Evolutionary conservation across 2,113 vertebrate genomes (phyloP), one percentile per base, ranked within the genome.

Genomic region (Lasiurus borealis): DNA sequence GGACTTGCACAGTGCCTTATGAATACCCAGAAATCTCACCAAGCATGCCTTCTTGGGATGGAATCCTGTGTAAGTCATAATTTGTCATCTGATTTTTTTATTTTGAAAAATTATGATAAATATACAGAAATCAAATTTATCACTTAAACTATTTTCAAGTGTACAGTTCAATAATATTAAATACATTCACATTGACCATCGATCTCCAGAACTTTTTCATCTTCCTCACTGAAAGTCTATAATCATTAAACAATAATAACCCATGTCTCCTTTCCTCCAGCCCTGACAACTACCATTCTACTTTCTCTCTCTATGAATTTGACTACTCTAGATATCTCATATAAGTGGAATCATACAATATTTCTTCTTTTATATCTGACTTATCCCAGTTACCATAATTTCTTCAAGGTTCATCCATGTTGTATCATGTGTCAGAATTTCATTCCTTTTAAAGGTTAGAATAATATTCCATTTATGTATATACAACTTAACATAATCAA

Each of bases 401-500:
- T 48, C 54, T 71, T 71, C 5, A 75, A 69, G 66, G 15, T 93
- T 75, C 40, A 69, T 52, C 36, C n/a, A 88, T 31, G 19, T 75
- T 54, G 5, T 23, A 85, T 62, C 25, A 72, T n/a, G 5, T 50
- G 23, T 89, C 14, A 87, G 5, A 85, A 85, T 76, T 94, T 91
- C 21, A 50, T 71, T 89, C 15, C 4, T 92, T 89, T 95, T 57
- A 57, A 88, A 77, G 62, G 13, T 40, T 8, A 48, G 34, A 88
- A 54, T 59, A 48, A 11, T 77, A 80, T 48, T 80, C 25, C 19
- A 57, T 16, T 66, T 71, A 72, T 34, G 8, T 31, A 2, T 59
- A 59, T 50, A 44, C 8, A 40, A 82, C 10, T 97, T 91, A 90
- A 40, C 54, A 93, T 97, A 94, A 95, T 44, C 48, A 85, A 69